Conservation (phyloP, 35 echinoderm and acorn worm genomes). For the Strongylocentrotus purpuratus region DNA sequence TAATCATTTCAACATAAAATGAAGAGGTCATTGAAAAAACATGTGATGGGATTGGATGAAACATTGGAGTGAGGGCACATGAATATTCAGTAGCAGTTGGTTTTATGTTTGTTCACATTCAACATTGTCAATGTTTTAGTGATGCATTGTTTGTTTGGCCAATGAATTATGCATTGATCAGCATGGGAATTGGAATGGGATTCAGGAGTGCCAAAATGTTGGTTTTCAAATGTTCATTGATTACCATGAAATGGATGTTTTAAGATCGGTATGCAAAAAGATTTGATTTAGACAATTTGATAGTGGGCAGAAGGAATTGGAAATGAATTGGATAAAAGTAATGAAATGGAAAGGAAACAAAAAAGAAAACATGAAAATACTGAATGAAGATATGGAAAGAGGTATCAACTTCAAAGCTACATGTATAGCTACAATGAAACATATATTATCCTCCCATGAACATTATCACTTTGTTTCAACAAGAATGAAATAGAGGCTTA, state of each 20-base stretch:
- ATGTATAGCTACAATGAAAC: background rate
- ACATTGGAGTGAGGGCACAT: no score
- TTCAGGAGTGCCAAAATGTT: background rate
- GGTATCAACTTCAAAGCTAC: background rate
- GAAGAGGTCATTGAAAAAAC: background rate
- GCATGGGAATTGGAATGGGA: background rate
- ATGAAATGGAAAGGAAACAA: background rate
- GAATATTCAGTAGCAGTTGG: no score
- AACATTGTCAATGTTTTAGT: background rate
- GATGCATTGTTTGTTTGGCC: background rate
- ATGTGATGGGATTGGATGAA: background rate
- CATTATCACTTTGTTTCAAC: background rate
- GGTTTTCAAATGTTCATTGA: background rate
- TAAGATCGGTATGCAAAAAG: background rate
- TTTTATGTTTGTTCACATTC: background rate
- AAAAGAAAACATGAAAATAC: background rate
- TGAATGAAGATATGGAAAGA: background rate
- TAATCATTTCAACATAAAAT: background rate
- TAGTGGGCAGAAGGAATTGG: background rate
- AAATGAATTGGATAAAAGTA: background rate
- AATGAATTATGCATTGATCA: background rate
- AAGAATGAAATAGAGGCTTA: background rate
- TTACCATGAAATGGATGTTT: background rate
- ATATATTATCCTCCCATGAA: background rate
- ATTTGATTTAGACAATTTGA: background rate